Percentiles rank a stretch among this genome's conserved stretches.
These are phyloP conservation scores for Stenoptilia bipunctidactyla DNA, from an alignment of 2,888 invertebrate species.

Conservation along the genomic window DNA sequence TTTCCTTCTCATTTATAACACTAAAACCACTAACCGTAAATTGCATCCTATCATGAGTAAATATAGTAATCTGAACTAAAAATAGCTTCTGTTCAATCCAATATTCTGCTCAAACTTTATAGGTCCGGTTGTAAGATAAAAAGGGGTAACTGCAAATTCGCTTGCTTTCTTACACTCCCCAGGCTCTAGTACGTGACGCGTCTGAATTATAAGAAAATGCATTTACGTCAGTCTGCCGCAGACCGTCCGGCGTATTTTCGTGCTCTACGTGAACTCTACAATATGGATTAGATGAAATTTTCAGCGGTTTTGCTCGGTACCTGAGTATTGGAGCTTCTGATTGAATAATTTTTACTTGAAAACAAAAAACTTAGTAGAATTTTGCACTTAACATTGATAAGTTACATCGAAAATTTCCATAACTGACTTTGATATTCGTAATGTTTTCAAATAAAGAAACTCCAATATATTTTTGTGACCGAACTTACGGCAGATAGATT, in stretches of 20 bases:
- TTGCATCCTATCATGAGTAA: too few relatives aligned
- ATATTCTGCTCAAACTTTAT: slow-evolving; percentile 55
- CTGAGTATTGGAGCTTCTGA: neutral
- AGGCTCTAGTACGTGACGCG: slow-evolving; percentile 61
- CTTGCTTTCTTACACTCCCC: slow-evolving; percentile 50
- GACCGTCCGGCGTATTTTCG: slow-evolving; percentile 41
- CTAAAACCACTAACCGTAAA: too few relatives aligned
- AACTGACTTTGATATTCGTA: too few relatives aligned
- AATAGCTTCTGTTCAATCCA: slow-evolving; percentile 37
- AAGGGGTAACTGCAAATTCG: slow-evolving; percentile 63
- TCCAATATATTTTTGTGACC: too few relatives aligned
- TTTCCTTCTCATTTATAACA: too few relatives aligned
- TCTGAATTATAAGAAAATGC: slow-evolving; percentile 69
- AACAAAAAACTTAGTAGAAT: too few relatives aligned
- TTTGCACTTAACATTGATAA: too few relatives aligned
- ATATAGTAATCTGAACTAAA: slow-evolving; percentile 7
- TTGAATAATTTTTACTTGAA: too few relatives aligned
- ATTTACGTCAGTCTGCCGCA: slow-evolving; percentile 50
- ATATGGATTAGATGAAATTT: slow-evolving; percentile 37
- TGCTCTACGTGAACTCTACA: slow-evolving; percentile 38
- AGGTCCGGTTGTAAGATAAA: slow-evolving; percentile 49
- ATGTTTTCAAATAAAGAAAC: too few relatives aligned
- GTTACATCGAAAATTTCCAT: too few relatives aligned
- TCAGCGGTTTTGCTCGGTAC: slow-evolving; percentile 12
- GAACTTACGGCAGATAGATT: too few relatives aligned